Evolutionary conservation across 2,113 vertebrate species (phyloP).

Genomic region (Loxodonta africana): DNA sequence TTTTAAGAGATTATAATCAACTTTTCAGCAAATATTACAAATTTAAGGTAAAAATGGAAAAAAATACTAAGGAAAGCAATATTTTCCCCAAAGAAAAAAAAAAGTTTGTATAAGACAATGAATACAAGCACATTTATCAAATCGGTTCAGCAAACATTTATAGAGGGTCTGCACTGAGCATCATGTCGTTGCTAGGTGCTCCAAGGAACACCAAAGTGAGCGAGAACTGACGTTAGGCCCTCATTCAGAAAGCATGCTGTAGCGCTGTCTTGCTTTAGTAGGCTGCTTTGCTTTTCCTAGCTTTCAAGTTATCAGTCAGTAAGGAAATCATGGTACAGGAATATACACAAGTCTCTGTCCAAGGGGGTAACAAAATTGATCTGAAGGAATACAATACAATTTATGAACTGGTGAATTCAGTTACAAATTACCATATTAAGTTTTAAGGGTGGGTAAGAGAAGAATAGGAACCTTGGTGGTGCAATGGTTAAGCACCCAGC

Average conservation of each 20-base stretch:
- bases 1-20: conserved; percentile 78
- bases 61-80: conserved; percentile 64
- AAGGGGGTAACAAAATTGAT: neutral
- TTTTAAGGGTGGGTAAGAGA: neutral
- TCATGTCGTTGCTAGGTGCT: neutral
- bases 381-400: neutral
- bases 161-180: neutral
- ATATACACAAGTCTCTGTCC: neutral
- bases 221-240: neutral
- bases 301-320: neutral
- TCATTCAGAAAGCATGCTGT: neutral
- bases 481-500: neutral
- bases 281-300: neutral
- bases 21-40: conserved; percentile 76
- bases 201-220: neutral
- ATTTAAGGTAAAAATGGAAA: conserved; percentile 64
- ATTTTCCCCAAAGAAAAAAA: neutral
- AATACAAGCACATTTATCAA: conserved; percentile 23
- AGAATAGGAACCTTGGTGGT: neutral
- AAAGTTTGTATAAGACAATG: conserved; percentile 35
- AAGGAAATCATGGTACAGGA: neutral
- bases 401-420: neutral
- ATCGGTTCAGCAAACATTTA: neutral
- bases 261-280: neutral
- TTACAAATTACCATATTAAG: neutral